Conservation (phyloP, 2,113 vertebrate species). For the Ariopsis seemanni region DNA sequence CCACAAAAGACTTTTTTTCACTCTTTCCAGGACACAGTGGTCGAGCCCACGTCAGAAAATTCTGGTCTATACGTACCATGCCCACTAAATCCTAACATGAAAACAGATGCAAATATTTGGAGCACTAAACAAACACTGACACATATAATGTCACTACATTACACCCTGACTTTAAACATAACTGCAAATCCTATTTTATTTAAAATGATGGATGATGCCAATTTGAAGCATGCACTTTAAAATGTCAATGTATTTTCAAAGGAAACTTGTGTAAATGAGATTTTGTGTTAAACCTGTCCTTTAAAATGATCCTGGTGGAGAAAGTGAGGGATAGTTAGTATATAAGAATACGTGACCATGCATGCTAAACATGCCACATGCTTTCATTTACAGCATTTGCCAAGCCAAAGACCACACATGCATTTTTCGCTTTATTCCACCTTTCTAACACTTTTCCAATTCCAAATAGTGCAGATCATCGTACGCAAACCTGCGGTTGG, state of each 20-base stretch:
- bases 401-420: constrained; percentile 34
- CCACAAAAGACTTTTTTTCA: neutral
- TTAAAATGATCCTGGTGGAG: constrained; percentile 1
- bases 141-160: neutral
- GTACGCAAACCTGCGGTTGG: constrained; percentile 63
- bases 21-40: neutral
- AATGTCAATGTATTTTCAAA: neutral
- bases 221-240: neutral
- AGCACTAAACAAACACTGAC: neutral
- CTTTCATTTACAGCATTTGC: constrained; percentile 24
- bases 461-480: constrained; percentile 32
- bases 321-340: neutral
- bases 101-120: neutral
- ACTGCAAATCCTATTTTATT: neutral
- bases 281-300: neutral
- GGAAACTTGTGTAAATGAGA: neutral
- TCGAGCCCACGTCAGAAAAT: neutral
- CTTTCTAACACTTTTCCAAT: constrained; percentile 23
- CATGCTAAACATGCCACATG: constrained; percentile 31
- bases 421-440: constrained; percentile 15
- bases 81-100: neutral
- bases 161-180: neutral
- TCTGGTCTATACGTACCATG: neutral
- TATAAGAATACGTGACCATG: constrained; percentile 1
- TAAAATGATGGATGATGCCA: neutral